A percentile compares a stretch with the other conserved stretches of the same genome.
phyloP scores from a whole-genome alignment of 2,113 vertebrate genomes.

The Oryctolagus cuniculus region mOryCun1.1 NC_091441.1:64477001-64477500 shows the following conservation, averaged over 20 bases:
- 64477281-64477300: not conserved
- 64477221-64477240: not conserved
- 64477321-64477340: not conserved
- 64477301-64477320: not conserved
- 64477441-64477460: too few relatives aligned
- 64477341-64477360: not conserved
- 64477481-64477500: not conserved
- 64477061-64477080: not conserved
- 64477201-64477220: not conserved
- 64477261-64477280: not conserved
- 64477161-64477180: not conserved
- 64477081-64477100: not conserved
- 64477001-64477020: not conserved
- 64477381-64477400: too few relatives aligned
- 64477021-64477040: rapidly evolving
- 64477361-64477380: not conserved
- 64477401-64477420: too few relatives aligned
- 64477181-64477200: not conserved
- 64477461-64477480: not conserved
- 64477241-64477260: not conserved
- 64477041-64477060: too few relatives aligned
- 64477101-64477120: not conserved
- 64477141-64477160: not conserved
- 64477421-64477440: too few relatives aligned
- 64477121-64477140: not conserved